A percentile compares a stretch with the other conserved stretches of the same genome.
Evolutionary conservation across 1,140 invertebrate species (phyloP).

Genomic region (Hormaphis cornu): DNA sequence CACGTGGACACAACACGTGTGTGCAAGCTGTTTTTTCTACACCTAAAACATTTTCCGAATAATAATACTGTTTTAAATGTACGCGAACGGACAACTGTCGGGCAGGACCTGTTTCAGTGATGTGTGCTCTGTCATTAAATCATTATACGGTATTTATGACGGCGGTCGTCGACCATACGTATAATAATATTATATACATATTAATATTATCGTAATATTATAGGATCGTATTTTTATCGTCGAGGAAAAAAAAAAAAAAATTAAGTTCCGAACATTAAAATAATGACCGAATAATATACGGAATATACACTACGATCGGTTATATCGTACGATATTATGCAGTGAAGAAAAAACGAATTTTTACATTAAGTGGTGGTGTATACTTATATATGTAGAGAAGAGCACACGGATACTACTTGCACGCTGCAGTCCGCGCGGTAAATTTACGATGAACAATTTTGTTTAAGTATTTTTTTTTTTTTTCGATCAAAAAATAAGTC

Average conservation of each 20-base stretch:
- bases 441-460: no score
- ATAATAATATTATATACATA: no score
- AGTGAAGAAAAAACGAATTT: no score
- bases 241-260: not conserved
- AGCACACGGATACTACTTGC: no score
- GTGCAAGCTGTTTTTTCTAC: not conserved
- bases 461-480: no score
- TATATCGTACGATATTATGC: no score
- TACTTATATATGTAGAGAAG: no score
- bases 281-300: conserved; percentile 1
- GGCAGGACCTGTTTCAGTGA: not conserved
- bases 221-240: not conserved
- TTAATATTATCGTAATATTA: not conserved
- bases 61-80: not conserved
- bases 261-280: conserved; percentile 17
- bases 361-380: no score
- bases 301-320: no score
- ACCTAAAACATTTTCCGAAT: not conserved
- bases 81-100: not conserved
- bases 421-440: no score
- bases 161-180: not conserved
- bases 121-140: conserved; percentile 19
- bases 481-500: no score
- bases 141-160: conserved; percentile 9
- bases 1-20: no score